Conservation (phyloP, 2,888 invertebrate genomes). For the Torymus auratus region DNA sequence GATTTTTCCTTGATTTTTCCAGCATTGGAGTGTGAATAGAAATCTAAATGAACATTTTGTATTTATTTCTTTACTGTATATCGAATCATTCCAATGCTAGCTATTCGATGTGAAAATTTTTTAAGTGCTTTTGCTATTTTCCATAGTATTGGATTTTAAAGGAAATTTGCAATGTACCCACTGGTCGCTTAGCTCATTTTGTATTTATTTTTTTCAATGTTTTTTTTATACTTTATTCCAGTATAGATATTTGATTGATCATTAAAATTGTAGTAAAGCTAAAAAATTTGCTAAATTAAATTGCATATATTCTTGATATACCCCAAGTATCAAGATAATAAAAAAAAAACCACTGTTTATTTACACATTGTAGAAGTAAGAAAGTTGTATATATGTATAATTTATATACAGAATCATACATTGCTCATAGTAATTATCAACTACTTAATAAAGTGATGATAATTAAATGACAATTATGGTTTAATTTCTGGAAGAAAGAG, state of each 20-base stretch:
- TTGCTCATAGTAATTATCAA: conserved; percentile 35
- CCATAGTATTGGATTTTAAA: conserved; percentile 39
- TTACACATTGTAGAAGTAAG: conserved; percentile 29
- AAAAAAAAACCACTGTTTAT: not conserved
- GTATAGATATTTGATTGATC: conserved; percentile 27
- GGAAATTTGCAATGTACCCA: conserved; percentile 38
- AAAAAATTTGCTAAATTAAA: conserved; percentile 6
- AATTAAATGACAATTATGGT: conserved; percentile 27
- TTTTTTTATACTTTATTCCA: conserved; percentile 5
- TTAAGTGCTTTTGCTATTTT: conserved; percentile 55
- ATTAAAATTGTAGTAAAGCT: conserved; percentile 6
- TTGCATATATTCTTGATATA: not conserved
- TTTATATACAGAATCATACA: conserved; percentile 21
- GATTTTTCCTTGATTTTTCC: conserved; percentile 39
- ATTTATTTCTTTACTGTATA: not conserved
- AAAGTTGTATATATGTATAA: conserved; percentile 27
- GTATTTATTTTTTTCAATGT: conserved; percentile 7
- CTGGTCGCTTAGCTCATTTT: conserved; percentile 52
- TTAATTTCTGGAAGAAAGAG: conserved; percentile 18
- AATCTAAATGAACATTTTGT: too few species aligned
- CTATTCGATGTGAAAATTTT: conserved; percentile 44
- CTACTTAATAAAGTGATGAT: conserved; percentile 32
- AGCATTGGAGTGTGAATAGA: conserved; percentile 42
- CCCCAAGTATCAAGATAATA: not conserved
- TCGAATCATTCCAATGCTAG: conserved; percentile 49